These are phyloP conservation scores for Torymus aiolomorphi DNA, from an alignment of 2,888 invertebrate genomes.

Conservation along the genomic window DNA sequence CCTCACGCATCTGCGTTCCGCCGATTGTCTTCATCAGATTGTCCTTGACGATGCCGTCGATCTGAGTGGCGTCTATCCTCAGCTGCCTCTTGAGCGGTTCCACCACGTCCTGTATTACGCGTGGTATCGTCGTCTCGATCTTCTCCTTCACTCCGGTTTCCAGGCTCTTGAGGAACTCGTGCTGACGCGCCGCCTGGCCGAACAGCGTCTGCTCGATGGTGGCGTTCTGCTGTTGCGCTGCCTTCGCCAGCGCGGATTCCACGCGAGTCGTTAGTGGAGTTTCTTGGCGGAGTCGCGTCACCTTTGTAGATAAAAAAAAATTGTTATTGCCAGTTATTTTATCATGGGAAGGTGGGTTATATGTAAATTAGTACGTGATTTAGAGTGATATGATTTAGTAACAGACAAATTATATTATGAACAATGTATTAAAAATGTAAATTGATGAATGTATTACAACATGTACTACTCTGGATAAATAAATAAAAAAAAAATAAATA, in stretches of 20 bases:
- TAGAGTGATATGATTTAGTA: too few species aligned
- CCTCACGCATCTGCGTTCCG: slow-evolving; percentile 84
- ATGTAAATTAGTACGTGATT: too few species aligned
- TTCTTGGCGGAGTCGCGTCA: slow-evolving; percentile 61
- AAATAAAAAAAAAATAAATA: too few species aligned
- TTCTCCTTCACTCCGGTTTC: slow-evolving; percentile 76
- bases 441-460: too few species aligned
- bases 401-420: too few species aligned
- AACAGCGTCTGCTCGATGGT: slow-evolving; percentile 69
- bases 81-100: slow-evolving; percentile 86
- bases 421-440: too few species aligned
- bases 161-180: slow-evolving; percentile 67
- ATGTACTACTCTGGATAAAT: too few species aligned
- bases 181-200: slow-evolving; percentile 67
- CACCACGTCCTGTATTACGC: slow-evolving; percentile 81
- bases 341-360: too few species aligned
- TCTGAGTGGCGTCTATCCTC: slow-evolving; percentile 77
- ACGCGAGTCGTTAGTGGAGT: slow-evolving; percentile 66
- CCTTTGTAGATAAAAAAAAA: slow-evolving; percentile 16
- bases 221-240: slow-evolving; percentile 67
- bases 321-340: neutral
- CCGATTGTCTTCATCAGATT: slow-evolving; percentile 87
- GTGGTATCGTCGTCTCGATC: slow-evolving; percentile 76
- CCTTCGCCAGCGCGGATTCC: slow-evolving; percentile 67
- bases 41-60: slow-evolving; percentile 85